A percentile compares a stretch with the other conserved stretches of the same genome.
Evolutionary conservation across 2,113 vertebrate species (phyloP).

Genomic region (Prunella himalayana): DNA sequence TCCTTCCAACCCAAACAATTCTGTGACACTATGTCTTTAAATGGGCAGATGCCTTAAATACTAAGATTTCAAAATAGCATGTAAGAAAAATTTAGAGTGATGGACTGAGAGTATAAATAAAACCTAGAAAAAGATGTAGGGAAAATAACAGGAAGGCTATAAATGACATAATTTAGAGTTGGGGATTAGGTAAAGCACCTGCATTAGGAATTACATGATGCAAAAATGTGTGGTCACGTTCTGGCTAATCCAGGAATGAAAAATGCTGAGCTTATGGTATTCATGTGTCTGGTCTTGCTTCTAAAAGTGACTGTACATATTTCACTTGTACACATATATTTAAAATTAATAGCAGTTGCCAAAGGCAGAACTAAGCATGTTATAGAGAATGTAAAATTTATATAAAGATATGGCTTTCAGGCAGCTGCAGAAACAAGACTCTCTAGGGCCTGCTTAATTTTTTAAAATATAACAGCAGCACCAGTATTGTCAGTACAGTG

Average conservation of each 20-base stretch:
- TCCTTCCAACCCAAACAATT: not conserved
- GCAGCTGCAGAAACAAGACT: not conserved
- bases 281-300: not conserved
- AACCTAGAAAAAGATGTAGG: not conserved
- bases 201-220: not conserved
- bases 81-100: not conserved
- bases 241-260: not conserved
- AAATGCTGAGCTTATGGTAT: not conserved
- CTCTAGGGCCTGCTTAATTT: not conserved
- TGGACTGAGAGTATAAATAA: not conserved
- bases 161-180: not conserved
- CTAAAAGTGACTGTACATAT: not conserved
- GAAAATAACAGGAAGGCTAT: not conserved
- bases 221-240: not conserved
- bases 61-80: not conserved
- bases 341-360: not conserved
- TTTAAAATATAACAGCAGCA: not conserved
- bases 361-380: not conserved
- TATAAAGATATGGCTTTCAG: fast-evolving
- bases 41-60: not conserved
- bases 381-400: not conserved
- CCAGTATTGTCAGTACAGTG: fast-evolving
- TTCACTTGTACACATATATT: not conserved
- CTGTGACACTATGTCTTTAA: not conserved
- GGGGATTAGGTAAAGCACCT: not conserved